A percentile compares a stretch with the other conserved stretches of the same genome.
These are phyloP conservation scores for Steatornis caripensis DNA, from an alignment of 2,113 vertebrate species.

Conservation along the genomic window DNA sequence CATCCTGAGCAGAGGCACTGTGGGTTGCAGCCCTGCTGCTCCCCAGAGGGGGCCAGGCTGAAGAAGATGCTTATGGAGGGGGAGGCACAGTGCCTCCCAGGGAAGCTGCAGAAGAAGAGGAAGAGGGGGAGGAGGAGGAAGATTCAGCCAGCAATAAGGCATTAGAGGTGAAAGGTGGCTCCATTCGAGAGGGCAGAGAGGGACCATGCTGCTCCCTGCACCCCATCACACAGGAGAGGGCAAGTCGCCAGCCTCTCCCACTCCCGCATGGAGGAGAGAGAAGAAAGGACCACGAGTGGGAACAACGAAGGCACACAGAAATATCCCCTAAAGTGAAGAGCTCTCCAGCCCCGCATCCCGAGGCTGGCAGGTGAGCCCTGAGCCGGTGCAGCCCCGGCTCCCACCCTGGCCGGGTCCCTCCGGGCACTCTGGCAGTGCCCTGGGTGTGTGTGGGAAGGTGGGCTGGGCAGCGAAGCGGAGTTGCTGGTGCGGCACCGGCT, in stretches of 20 bases:
- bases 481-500: slow-evolving; percentile 33
- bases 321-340: slow-evolving; percentile 37
- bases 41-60: no score
- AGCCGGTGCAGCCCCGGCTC: not conserved
- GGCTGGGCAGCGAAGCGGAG: not conserved
- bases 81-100: no score
- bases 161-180: not conserved
- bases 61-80: no score
- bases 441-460: not conserved
- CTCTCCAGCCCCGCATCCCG: not conserved
- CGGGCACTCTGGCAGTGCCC: not conserved
- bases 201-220: not conserved
- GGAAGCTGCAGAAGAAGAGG: not conserved
- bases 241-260: not conserved
- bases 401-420: slow-evolving; percentile 3
- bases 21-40: no score
- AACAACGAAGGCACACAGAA: slow-evolving; percentile 29
- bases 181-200: not conserved
- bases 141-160: slow-evolving; percentile 42
- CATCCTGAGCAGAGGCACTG: no score
- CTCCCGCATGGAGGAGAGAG: not conserved
- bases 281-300: not conserved
- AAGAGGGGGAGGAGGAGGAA: not conserved
- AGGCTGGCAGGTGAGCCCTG: not conserved
- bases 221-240: not conserved